Evolutionary conservation across 2,113 vertebrate species (phyloP).

Genomic region (Chlorodrepanis virens): DNA sequence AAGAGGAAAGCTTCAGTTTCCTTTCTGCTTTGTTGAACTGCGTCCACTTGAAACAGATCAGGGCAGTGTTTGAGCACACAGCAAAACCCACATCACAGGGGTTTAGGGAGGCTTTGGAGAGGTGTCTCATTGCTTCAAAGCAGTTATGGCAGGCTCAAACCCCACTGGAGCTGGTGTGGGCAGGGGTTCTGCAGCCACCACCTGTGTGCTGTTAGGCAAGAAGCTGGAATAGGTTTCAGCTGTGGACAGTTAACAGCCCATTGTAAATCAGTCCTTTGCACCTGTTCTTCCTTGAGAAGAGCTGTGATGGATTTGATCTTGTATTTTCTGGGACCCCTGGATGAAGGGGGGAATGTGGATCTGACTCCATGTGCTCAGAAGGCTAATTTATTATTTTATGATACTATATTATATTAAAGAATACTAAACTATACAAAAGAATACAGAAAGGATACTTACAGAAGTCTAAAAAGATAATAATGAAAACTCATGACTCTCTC

Average conservation of each 20-base stretch:
- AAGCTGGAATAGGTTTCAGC: background rate
- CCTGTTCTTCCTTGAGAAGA: background rate
- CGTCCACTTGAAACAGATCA: background rate
- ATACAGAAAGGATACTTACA: no score
- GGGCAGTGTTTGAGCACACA: background rate
- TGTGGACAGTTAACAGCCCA: background rate
- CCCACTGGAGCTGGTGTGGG: background rate
- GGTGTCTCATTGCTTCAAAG: background rate
- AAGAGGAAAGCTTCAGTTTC: background rate
- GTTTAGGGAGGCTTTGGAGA: background rate
- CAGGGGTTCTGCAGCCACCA: background rate
- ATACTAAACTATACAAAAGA: no score
- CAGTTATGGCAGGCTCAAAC: background rate
- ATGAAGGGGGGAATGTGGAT: no score
- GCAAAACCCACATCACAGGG: background rate
- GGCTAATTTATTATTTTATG: no score
- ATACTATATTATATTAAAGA: no score
- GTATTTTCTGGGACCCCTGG: no score
- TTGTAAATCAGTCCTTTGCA: background rate
- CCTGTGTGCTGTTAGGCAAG: background rate
- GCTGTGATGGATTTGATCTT: background rate
- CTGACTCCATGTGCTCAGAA: no score
- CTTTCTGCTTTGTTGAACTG: background rate
- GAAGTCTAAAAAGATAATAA: no score
- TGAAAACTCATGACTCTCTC: no score